Evolutionary conservation across 2,888 invertebrate genomes (phyloP).

Genomic region (Coelogynopora nodosa): DNA sequence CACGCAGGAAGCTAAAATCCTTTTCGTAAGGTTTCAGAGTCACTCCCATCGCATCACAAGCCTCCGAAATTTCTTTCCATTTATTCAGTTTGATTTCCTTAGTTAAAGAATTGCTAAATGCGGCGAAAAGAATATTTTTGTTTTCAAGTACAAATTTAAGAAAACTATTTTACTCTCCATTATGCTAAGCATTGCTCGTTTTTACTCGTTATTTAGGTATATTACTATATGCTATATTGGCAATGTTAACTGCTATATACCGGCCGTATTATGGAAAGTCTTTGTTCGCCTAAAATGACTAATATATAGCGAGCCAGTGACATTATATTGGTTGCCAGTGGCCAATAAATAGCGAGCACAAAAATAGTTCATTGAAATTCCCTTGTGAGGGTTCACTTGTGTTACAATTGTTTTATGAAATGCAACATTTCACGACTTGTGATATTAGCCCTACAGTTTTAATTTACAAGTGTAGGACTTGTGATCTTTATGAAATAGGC

Average conservation of each 20-base stretch:
- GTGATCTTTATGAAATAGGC: conserved; percentile 11
- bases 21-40: background rate
- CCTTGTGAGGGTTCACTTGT: background rate
- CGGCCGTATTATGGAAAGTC: too few species aligned
- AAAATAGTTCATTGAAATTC: background rate
- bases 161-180: background rate
- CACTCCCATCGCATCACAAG: background rate
- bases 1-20: background rate
- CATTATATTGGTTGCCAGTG: background rate
- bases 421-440: background rate
- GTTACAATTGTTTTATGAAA: background rate
- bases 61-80: background rate
- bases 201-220: too few species aligned
- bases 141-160: background rate
- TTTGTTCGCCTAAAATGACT: too few species aligned
- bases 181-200: background rate
- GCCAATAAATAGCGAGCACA: background rate
- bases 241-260: too few species aligned
- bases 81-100: background rate
- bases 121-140: background rate
- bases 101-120: background rate
- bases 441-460: background rate
- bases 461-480: conserved; percentile 4
- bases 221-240: too few species aligned
- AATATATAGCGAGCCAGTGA: too few species aligned